Percentiles rank a stretch among this genome's conserved stretches.
phyloP scores from a whole-genome alignment of 2,888 invertebrate species.

The Drosophila kambysellisi region DNA sequence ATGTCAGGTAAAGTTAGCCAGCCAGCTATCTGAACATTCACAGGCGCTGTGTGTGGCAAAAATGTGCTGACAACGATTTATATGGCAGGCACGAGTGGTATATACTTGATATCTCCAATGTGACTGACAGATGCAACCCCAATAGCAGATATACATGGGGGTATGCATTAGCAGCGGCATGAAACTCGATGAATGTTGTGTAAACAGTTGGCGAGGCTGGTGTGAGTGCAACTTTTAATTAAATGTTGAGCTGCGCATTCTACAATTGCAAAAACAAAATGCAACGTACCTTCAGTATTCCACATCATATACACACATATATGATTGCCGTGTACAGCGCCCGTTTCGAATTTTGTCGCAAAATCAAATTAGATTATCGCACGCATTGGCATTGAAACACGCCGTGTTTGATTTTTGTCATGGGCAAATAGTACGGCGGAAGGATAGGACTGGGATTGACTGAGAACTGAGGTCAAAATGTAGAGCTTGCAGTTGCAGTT shows the following conservation, averaged over 20 bases:
- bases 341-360: conserved; percentile 38
- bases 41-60: conserved; percentile 13
- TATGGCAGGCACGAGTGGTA: background rate
- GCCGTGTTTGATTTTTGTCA: conserved; percentile 43
- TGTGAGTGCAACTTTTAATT: conserved; percentile 59
- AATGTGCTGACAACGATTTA: conserved; percentile 21
- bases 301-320: background rate
- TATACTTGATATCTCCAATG: conserved; percentile 10
- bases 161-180: background rate
- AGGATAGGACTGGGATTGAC: background rate
- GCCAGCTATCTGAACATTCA: background rate
- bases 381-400: conserved; percentile 50
- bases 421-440: conserved; percentile 4
- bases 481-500: conserved; percentile 24
- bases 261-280: conserved; percentile 8
- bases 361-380: conserved; percentile 64
- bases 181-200: background rate
- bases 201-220: conserved; percentile 13
- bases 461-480: background rate
- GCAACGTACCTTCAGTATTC: background rate
- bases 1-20: conserved; percentile 12
- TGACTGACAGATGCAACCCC: conserved; percentile 27
- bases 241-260: conserved; percentile 52
- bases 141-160: background rate
- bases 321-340: conserved; percentile 12